Evolutionary conservation across 1,140 invertebrate species (phyloP), one percentile per base, ranked within the genome.

Genomic region (Carposina sasakii): DNA sequence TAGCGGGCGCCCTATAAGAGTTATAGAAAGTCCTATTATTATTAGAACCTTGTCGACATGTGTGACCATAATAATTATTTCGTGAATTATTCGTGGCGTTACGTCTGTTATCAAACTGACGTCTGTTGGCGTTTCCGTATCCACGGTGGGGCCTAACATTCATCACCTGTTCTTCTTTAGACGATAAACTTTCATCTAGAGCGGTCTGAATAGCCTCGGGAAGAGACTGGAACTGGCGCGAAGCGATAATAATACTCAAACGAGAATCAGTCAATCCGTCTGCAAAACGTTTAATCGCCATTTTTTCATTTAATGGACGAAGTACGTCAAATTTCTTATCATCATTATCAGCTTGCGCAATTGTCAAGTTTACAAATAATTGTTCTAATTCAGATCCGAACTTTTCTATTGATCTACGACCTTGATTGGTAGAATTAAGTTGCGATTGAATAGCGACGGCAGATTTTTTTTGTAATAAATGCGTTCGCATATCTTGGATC

Each of bases 281-380:
- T 5, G 41, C 24, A 15, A 43, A 43, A 28, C 26, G 15, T 17
- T 16, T 30, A 8, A 43, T 43, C 3, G 41, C 41, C 4, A 19
- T 26, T 28, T 43, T 43, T 30, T 43, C 41, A 30, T 43, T 43
- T 4, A 43, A 19, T 0, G 41, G 24, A 10, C 30, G 26, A 8
- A 43, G 20, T 2, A 43, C 15, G 6, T 10, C 19, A 16, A 19
- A 43, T 1, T n/a, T 12, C 13, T 28, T 16, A 8, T n/a, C 21
- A 9, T 43, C 19, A 15, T 26, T 26, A 17, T 43, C n/a, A 3
- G 41, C 23, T 19, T 43, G 41, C 16, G 24, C 17, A 16, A 30
- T 15, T 13, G 41, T 43, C n/a, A 43, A 26, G 15, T 28, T 26
- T n/a, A 43, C 41, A 5, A 43, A 26, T 15, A 43, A 16, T 10